Conservation (phyloP, 2,888 invertebrate genomes). For the Chrysodeixis includens region DNA sequence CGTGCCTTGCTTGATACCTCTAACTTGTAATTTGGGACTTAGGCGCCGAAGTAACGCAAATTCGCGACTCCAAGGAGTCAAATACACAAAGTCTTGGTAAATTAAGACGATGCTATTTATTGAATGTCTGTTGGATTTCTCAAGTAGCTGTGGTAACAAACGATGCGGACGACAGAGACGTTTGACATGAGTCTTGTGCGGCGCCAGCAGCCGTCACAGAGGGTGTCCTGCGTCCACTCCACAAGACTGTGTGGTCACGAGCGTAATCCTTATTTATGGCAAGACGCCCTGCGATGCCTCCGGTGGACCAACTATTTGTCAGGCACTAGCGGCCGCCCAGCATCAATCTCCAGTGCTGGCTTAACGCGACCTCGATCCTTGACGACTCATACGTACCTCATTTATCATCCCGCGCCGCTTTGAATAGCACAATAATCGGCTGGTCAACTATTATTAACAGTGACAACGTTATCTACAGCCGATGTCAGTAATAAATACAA, state of each 20-base stretch:
- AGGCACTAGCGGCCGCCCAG: conserved; percentile 74
- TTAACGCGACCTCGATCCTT: conserved; percentile 72
- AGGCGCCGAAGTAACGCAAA: conserved; percentile 86
- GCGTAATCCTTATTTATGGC: conserved; percentile 89
- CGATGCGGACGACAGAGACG: conserved; percentile 70
- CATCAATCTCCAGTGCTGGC: conserved; percentile 83
- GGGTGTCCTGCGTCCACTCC: conserved; percentile 77
- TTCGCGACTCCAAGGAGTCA: conserved; percentile 74
- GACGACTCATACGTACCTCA: conserved; percentile 64
- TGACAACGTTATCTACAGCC: conserved; percentile 73
- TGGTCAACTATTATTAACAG: conserved; percentile 69
- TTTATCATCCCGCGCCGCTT: conserved; percentile 65
- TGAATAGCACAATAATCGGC: conserved; percentile 65
- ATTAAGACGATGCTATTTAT: conserved; percentile 69
- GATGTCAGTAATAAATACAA: conserved; percentile 75
- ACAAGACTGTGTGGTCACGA: conserved; percentile 84
- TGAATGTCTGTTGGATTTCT: conserved; percentile 59
- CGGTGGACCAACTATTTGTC: conserved; percentile 85
- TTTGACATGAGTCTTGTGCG: conserved; percentile 76
- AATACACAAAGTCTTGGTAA: conserved; percentile 64
- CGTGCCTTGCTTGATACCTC: conserved; percentile 81
- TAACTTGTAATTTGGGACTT: conserved; percentile 85
- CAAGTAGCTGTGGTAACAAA: conserved; percentile 64
- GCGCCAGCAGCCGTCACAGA: conserved; percentile 70
- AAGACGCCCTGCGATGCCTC: conserved; percentile 86